Evolutionary conservation across 1,140 invertebrate species (phyloP).

Genomic region (Hormaphis cornu): DNA sequence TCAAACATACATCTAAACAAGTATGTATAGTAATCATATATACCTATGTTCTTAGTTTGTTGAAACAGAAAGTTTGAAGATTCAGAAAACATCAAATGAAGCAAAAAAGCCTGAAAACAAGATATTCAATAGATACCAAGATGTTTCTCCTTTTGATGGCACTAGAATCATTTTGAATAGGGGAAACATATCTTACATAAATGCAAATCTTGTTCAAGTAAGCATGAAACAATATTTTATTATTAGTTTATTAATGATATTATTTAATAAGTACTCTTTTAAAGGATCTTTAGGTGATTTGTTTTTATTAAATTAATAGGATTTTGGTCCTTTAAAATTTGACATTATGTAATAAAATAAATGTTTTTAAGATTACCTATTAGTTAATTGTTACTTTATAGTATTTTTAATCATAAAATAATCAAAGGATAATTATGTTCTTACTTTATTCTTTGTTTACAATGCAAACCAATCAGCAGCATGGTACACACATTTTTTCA

Average conservation of each 20-base stretch:
- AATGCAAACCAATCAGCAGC: too few species aligned
- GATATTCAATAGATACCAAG: constrained; percentile 78
- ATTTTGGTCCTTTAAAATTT: too few species aligned
- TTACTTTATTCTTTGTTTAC: too few species aligned
- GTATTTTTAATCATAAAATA: too few species aligned
- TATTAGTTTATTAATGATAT: constrained; percentile 17
- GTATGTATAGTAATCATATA: background rate
- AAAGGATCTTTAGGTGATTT: background rate
- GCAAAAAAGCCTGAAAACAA: constrained; percentile 71
- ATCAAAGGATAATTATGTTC: too few species aligned
- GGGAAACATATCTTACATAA: constrained; percentile 78
- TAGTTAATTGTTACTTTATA: too few species aligned
- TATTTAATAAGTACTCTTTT: constrained; percentile 9
- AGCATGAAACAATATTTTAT: constrained; percentile 35
- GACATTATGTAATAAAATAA: too few species aligned
- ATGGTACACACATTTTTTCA: too few species aligned
- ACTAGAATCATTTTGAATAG: constrained; percentile 70
- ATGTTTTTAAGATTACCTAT: too few species aligned
- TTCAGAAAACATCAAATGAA: constrained; percentile 59
- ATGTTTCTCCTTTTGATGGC: constrained; percentile 93
- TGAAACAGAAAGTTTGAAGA: constrained; percentile 51
- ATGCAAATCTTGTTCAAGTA: constrained; percentile 80
- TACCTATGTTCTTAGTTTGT: constrained; percentile 48
- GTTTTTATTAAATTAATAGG: background rate
- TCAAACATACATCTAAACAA: too few species aligned